These are phyloP conservation scores for Halictus rubicundus DNA, from an alignment of 1,140 invertebrate species.

Conservation along the genomic window DNA sequence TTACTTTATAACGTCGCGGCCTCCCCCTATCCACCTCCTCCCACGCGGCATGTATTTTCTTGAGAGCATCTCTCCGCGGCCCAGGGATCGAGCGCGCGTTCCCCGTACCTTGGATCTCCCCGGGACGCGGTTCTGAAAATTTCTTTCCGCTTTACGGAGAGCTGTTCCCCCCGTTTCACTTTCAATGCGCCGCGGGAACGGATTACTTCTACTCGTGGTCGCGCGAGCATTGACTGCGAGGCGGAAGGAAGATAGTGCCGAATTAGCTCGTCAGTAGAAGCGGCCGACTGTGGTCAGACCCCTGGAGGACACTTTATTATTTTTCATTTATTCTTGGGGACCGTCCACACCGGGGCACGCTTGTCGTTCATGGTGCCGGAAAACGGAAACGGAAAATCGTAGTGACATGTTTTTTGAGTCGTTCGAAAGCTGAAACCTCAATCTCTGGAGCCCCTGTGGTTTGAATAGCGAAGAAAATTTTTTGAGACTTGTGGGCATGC, in stretches of 20 bases:
- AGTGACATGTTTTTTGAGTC: too few species aligned
- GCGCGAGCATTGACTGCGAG: neutral
- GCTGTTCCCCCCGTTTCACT: neutral
- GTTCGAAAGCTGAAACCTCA: too few species aligned
- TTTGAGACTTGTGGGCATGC: too few species aligned
- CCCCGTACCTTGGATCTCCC: too few species aligned
- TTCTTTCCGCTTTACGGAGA: neutral
- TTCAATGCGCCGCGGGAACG: neutral
- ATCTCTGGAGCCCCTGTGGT: too few species aligned
- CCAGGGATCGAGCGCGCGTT: neutral
- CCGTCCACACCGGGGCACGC: too few species aligned
- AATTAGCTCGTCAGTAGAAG: neutral
- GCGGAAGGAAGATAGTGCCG: neutral
- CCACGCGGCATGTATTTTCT: conserved; percentile 40
- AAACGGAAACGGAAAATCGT: too few species aligned
- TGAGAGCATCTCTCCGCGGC: conserved; percentile 17
- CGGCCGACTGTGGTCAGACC: neutral
- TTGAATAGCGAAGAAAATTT: too few species aligned
- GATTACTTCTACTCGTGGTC: neutral
- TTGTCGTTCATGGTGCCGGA: too few species aligned
- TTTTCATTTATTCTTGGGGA: too few species aligned
- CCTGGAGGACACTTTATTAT: too few species aligned
- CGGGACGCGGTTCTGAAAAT: neutral
- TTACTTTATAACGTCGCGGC: conserved; percentile 38
- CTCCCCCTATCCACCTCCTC: neutral